Evolutionary conservation across 2,113 vertebrate species (phyloP), one percentile per base, ranked within the genome.

Genomic region (Lampris incognitus): DNA sequence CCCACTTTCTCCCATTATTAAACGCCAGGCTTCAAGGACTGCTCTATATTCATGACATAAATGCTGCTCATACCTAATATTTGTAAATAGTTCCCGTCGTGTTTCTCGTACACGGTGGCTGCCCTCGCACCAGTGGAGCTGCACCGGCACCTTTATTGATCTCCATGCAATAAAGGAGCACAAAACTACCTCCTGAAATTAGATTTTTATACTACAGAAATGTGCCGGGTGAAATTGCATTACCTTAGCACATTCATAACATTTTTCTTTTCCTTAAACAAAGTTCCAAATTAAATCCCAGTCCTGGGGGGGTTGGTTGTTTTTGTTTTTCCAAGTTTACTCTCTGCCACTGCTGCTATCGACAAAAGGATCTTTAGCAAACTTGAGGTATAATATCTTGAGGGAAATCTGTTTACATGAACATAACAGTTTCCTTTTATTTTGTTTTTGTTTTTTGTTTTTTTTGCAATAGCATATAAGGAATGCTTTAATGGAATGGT

Each of bases 11-110:
- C 56, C 54, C 49, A 58, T 78, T 84, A 87, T 92, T 82, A 90
- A 89, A 84, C 69, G 13, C 52, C 71, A 74, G 65, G 84, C 90
- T 85, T 89, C 81, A 83, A 92, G 89, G 87, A 74, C 89, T 86
- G 83, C 78, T 90, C 86, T 91, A 82, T 92, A 91, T 93, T 93
- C 87, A 89, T 90, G 73, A 86, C 91, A 87, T 88, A 90, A 92
- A 87, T 5, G 76, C 75, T 74, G 85, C 69, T 88, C 87, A 85
- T 87, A 81, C 79, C 86, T 83, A 88, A 88, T 90, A 88, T 88
- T 89, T 91, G 89, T 85, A 83, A 85, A 89, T 85, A 85, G 79
- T 85, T 69, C 72, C 71, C 74, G 78, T 84, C 72, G 24, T 87
- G 74, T 81, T 24, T 85, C 87, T 84, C 66, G 89, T 92, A 92